A percentile compares a stretch with the other conserved stretches of the same genome.
Evolutionary conservation across 2,888 invertebrate genomes (phyloP).

Genomic region (Callinectes sapidus): DNA sequence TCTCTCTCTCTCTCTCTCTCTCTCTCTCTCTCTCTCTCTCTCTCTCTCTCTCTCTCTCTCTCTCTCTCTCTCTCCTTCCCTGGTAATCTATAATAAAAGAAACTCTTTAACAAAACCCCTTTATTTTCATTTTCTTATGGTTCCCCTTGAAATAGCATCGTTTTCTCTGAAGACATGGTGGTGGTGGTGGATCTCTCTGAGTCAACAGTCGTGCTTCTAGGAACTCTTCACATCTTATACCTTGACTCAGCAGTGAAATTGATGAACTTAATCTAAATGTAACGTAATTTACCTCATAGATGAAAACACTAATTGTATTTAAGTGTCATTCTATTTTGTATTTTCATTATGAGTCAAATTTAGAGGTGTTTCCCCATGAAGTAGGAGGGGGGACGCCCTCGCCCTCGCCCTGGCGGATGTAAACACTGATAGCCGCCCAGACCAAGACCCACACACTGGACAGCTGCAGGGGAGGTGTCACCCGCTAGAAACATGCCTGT

Average conservation of each 20-base stretch:
- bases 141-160: too few species aligned
- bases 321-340: neutral
- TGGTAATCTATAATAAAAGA: too few species aligned
- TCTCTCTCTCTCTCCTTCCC: neutral
- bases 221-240: too few species aligned
- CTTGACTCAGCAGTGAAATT: too few species aligned
- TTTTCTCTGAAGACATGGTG: neutral
- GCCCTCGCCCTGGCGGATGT: slow-evolving; percentile 3
- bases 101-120: too few species aligned
- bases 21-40: neutral
- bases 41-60: neutral
- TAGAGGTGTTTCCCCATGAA: neutral
- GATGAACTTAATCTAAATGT: too few species aligned
- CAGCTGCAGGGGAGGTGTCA: neutral
- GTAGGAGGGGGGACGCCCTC: neutral
- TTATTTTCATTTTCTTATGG: neutral
- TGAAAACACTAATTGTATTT: neutral
- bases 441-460: neutral
- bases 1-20: too few species aligned
- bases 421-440: slow-evolving; percentile 3
- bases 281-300: too few species aligned
- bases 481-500: neutral
- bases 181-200: too few species aligned
- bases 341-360: neutral
- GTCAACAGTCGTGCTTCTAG: too few species aligned